These are phyloP conservation scores for Limanda limanda DNA, from an alignment of 2,113 vertebrate genomes.

Conservation along the genomic window DNA sequence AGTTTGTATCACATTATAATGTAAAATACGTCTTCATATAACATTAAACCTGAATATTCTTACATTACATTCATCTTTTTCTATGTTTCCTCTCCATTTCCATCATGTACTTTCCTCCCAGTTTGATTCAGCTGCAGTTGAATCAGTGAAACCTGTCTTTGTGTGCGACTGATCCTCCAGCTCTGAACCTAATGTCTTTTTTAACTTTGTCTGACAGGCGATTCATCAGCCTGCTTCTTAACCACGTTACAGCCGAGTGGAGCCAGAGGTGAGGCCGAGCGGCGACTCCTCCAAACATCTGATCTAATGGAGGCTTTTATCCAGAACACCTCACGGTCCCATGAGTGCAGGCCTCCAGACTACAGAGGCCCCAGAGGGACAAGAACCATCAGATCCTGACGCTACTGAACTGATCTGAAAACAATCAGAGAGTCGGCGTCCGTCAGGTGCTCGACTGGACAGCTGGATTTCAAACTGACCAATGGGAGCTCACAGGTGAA, in stretches of 20 bases:
- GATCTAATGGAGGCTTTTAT: constrained; percentile 58
- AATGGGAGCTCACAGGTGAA: not conserved
- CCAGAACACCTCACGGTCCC: constrained; percentile 56
- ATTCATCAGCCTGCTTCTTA: constrained; percentile 66
- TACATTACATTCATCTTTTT: no score
- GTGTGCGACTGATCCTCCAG: not conserved
- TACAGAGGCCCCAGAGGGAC: constrained; percentile 49
- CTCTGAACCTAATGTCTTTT: constrained; percentile 42
- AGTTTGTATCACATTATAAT: no score
- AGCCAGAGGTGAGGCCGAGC: constrained; percentile 54
- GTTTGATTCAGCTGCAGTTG: not conserved
- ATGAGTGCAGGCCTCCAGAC: constrained; percentile 8
- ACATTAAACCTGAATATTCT: no score
- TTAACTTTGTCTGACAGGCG: constrained; percentile 64
- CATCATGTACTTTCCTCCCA: no score
- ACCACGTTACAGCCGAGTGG: constrained; percentile 53
- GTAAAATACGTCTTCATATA: no score
- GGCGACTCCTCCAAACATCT: constrained; percentile 23
- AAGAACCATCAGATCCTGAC: not conserved
- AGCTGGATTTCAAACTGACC: not conserved
- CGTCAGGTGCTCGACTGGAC: no score
- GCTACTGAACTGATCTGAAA: not conserved
- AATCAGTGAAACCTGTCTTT: not conserved
- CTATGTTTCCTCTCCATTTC: not conserved
- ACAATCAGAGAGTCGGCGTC: not conserved